Evolutionary conservation across 2,113 vertebrate species (phyloP), one percentile per base, ranked within the genome.

Genomic region (Eidolon helvum): DNA sequence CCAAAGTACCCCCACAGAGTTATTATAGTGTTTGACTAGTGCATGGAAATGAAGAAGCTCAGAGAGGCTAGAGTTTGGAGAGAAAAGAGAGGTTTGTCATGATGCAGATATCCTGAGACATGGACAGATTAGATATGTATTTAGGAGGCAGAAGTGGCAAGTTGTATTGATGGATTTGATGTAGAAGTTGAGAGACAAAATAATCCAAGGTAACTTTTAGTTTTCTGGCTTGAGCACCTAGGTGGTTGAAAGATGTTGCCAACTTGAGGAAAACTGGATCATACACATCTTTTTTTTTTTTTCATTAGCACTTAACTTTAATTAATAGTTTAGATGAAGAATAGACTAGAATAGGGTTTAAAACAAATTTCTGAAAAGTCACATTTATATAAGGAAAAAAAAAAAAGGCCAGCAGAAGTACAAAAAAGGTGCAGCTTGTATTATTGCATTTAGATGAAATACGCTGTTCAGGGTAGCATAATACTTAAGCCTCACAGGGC

Each of bases 281-380:
- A 28, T 28, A 26, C 22, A 28, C 9, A 59, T 14, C 26, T 79
- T 55, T 24, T 48, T 48, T 12, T 50, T 14, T 14, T 50, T 45
- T 11, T 90, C 35, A 92, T 95, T 95, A 98, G 28, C 30, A 97
- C 18, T 98, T 98, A 91, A 97, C 97, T 99, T 98, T 97, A 98
- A 96, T 98, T 35, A 95, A 93, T 11, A 92, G 50, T 95, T 98
- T 26, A 66, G 45, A 96, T 92, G 2, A 45, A 82, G 91, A 82
- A 59, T 19, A 94, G 79, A 96, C 98, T 80, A 97, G 87, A 96
- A 96, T 97, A 98, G 89, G 98, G 98, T 98, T 98, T 98, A 96
- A 95, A 78, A 97, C 84, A 43, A 96, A 83, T 72, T 97, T 87
- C 75, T 95, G 63, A 86, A 97, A 55, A 97, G 90, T 97, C 96